phyloP scores from a whole-genome alignment of 2,113 vertebrate genomes.

The Protomyctophum bolini region DNA sequence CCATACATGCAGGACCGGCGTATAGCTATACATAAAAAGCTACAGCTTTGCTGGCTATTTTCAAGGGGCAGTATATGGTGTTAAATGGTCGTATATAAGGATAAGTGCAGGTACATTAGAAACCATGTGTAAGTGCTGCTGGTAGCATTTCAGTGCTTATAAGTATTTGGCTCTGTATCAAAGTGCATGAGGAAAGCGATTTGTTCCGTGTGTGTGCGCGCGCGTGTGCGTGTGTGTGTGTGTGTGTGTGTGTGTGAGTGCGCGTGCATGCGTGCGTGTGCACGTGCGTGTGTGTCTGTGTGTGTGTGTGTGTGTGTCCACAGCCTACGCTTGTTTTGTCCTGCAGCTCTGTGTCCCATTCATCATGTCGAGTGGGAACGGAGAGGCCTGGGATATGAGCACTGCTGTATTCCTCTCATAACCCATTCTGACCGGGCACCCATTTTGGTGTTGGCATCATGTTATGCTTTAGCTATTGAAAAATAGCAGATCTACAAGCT shows the following conservation, averaged over 20 bases:
- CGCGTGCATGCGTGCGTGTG: conserved; percentile 10
- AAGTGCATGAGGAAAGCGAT: conserved; percentile 39
- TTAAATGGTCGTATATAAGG: conserved; percentile 63
- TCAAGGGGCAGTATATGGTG: conserved; percentile 54
- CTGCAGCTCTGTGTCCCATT: conserved; percentile 71
- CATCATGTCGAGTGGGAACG: conserved; percentile 71
- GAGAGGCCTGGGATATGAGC: conserved; percentile 69
- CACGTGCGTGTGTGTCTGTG: conserved; percentile 24
- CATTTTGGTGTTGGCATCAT: no score
- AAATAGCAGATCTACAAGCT: no score
- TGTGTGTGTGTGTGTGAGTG: conserved; percentile 49
- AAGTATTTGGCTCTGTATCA: conserved; percentile 63
- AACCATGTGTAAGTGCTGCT: conserved; percentile 6
- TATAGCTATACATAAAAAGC: conserved; percentile 59
- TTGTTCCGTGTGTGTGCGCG: conserved; percentile 63
- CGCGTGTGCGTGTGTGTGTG: conserved; percentile 23
- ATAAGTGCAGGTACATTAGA: conserved; percentile 53
- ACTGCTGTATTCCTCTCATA: conserved; percentile 68
- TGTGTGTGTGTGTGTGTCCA: conserved; percentile 21
- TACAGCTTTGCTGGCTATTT: conserved; percentile 44
- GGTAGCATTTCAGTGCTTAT: conserved; percentile 58
- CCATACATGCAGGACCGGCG: conserved; percentile 55
- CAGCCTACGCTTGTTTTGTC: conserved; percentile 68
- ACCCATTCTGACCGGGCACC: no score
- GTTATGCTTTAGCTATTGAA: no score